phyloP scores from a whole-genome alignment of 2,797 vertebrate species.

The Pygocentrus nattereri region DNA sequence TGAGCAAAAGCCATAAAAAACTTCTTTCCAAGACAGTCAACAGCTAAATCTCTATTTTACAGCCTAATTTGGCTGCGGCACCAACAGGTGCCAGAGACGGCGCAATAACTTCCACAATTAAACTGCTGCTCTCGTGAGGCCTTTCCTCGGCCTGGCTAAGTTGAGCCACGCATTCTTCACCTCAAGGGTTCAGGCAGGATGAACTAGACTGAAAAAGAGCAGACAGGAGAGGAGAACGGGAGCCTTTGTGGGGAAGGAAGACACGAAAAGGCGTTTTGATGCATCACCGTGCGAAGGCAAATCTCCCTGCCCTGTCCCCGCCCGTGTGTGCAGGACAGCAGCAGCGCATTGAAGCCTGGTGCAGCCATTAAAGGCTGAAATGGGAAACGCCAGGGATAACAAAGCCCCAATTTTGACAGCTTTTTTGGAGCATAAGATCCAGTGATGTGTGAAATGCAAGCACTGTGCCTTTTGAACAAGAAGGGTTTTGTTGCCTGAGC shows the following conservation, averaged over 20 bases:
- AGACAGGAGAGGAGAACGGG: slow-evolving; percentile 40
- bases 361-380: slow-evolving; percentile 64
- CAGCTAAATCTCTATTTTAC: slow-evolving; percentile 38
- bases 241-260: slow-evolving; percentile 47
- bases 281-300: slow-evolving; percentile 52
- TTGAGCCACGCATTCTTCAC: slow-evolving; percentile 43
- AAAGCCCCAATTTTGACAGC: slow-evolving; percentile 69
- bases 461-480: slow-evolving; percentile 67
- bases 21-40: background rate
- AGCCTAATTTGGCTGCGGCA: slow-evolving; percentile 34
- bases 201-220: slow-evolving; percentile 47
- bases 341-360: slow-evolving; percentile 59
- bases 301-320: slow-evolving; percentile 42
- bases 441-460: slow-evolving; percentile 68
- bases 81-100: slow-evolving; percentile 40
- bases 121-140: slow-evolving; percentile 29
- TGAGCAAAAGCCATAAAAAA: background rate
- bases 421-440: slow-evolving; percentile 71
- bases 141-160: slow-evolving; percentile 30
- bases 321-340: slow-evolving; percentile 51
- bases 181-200: slow-evolving; percentile 48
- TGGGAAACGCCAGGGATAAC: slow-evolving; percentile 63
- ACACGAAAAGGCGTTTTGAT: slow-evolving; percentile 60
- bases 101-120: slow-evolving; percentile 40
- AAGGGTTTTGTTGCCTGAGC: slow-evolving; percentile 63